Evolutionary conservation across 1,140 invertebrate species (phyloP).

Genomic region (Leptinotarsa defecta): DNA sequence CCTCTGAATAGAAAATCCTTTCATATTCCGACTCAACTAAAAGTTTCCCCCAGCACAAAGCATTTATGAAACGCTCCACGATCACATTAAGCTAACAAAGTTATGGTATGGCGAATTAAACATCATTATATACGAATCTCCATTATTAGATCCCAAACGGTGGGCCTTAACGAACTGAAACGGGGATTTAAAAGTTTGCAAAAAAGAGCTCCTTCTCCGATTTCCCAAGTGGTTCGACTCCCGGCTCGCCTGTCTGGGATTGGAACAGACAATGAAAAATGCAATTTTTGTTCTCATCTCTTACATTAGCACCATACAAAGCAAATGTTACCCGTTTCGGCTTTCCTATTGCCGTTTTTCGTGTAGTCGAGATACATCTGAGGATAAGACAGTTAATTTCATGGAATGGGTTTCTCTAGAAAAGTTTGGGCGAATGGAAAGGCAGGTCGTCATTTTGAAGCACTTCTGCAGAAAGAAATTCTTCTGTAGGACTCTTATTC

Average conservation of each 20-base stretch:
- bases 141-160: slow-evolving; percentile 20
- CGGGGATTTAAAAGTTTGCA: slow-evolving; percentile 19
- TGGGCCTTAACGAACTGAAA: slow-evolving; percentile 17
- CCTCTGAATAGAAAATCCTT: slow-evolving; percentile 1
- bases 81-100: slow-evolving; percentile 27
- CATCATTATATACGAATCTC: slow-evolving; percentile 26
- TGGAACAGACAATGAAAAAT: slow-evolving; percentile 31
- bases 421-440: not conserved
- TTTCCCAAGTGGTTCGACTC: slow-evolving; percentile 14
- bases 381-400: slow-evolving; percentile 14
- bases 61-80: slow-evolving; percentile 14
- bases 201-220: slow-evolving; percentile 16
- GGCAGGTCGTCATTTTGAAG: not conserved
- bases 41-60: not conserved
- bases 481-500: not conserved
- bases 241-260: slow-evolving; percentile 7
- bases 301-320: slow-evolving; percentile 34
- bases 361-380: not conserved
- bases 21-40: not conserved
- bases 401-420: slow-evolving; percentile 10
- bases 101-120: slow-evolving; percentile 28
- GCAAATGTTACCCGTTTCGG: slow-evolving; percentile 27
- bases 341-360: slow-evolving; percentile 12
- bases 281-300: slow-evolving; percentile 38
- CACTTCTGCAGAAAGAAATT: not conserved